Base-by-base conservation (phyloP, 2,888 invertebrate species). In the Apotomis capreana region DNA sequence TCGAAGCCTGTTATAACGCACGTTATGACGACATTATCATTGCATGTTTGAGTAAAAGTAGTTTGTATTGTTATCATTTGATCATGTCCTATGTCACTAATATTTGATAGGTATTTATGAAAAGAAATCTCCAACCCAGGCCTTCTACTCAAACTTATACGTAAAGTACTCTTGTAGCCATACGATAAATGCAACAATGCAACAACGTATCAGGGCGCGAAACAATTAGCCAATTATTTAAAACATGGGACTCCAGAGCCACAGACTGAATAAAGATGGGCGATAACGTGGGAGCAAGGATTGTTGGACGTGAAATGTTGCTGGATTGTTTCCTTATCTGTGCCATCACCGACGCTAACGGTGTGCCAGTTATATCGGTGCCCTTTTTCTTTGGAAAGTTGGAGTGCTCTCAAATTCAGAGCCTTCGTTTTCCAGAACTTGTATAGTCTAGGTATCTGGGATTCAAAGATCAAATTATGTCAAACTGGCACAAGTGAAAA, bases 141-240 rank as follows among this genome's bases (percentile, higher is more conserved):
- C 6, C 40, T 5, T 40, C 6, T 40, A 6, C 40, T 40, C 37
- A 52, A 49, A 13, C 13, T 51, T 26, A 26, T 26, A 26, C 26
- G 26, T 26, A 26, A 51, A 62, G 49, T 62, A 62, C 49, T 36
- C 49, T 52, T 12, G 36, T 5, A 9, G 44, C 12, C 69, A 59
- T 36, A 46, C 9, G 3, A 65, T 64, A 13, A 46, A 55, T 55
- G 54, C 36, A 61, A 26, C 63, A 63, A 13, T 59, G 62, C 68
- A 63, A 9, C 46, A 60, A 55, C 52, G 51, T 51, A 52, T 51
- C 49, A 36, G 59, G 63, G 72, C 46, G 68, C 62, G 68, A 68
- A 72, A 72, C 72, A 72, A 72, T 72, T 72, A 68, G 51, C 72
- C 68, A 72, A 72, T 72, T 68, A 72, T 72, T 54, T 55, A 63